Conservation (phyloP, 2,888 invertebrate species). For the Perithous albicinctus region DNA sequence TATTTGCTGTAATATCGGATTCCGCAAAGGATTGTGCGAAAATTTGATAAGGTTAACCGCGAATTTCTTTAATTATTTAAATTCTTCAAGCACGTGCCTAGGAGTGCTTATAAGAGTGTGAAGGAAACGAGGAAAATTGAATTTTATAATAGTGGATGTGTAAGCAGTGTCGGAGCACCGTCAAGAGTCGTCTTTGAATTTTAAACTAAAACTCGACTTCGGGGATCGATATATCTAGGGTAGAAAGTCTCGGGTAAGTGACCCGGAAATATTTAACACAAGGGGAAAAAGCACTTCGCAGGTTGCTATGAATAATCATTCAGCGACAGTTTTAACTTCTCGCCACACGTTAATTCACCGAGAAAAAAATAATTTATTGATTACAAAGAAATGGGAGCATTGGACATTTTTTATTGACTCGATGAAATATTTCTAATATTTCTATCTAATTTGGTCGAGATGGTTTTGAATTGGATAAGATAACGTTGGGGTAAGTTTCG, state of each 20-base stretch:
- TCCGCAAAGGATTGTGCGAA: background rate
- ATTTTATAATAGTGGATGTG: slow-evolving; percentile 20
- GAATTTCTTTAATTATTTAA: background rate
- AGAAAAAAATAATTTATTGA: no score
- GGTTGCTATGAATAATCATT: slow-evolving; percentile 2
- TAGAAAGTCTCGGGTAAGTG: background rate
- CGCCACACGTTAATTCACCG: background rate
- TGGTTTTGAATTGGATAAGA: no score
- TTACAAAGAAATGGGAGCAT: no score
- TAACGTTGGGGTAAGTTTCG: no score
- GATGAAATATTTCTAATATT: no score
- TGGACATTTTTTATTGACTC: no score
- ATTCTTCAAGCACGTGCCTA: background rate
- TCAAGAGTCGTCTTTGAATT: slow-evolving; percentile 24
- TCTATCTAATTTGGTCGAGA: no score
- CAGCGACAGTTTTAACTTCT: background rate
- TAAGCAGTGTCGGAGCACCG: background rate
- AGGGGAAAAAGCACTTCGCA: background rate
- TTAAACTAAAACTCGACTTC: slow-evolving; percentile 16
- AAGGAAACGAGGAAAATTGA: slow-evolving; percentile 1
- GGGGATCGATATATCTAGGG: background rate
- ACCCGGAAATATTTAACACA: slow-evolving; percentile 13
- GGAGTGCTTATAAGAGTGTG: background rate
- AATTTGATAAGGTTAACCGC: background rate
- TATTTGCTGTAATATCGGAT: background rate